Conservation (phyloP, 2,888 invertebrate genomes). For the Caprella mutica region DNA sequence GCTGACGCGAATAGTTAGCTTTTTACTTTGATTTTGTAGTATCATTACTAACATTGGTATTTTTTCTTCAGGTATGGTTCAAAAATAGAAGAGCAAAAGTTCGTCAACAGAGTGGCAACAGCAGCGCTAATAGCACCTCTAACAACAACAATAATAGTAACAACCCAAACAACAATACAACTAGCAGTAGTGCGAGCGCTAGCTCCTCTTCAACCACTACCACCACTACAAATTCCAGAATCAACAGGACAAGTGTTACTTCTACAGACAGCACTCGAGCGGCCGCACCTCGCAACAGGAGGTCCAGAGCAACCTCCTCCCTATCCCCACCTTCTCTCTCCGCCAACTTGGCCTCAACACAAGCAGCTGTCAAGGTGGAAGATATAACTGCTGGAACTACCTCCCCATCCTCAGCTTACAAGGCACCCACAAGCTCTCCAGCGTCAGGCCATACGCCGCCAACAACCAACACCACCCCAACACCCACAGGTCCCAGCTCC, state of each 20-base stretch:
- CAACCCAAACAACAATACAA: background rate
- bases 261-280: constrained; percentile 23
- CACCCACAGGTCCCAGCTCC: constrained; percentile 21
- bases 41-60: no score
- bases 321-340: constrained; percentile 19
- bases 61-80: constrained; percentile 79
- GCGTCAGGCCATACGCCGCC: constrained; percentile 29
- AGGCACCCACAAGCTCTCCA: constrained; percentile 27
- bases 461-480: constrained; percentile 24
- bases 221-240: constrained; percentile 8
- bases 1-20: no score
- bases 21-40: no score
- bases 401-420: constrained; percentile 26
- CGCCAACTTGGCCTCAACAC: constrained; percentile 21
- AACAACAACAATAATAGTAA: constrained; percentile 14
- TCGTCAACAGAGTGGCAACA: constrained; percentile 69
- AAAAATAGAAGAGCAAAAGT: constrained; percentile 96
- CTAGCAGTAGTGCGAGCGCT: background rate
- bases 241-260: constrained; percentile 13
- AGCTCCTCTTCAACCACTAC: background rate
- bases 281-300: constrained; percentile 9
- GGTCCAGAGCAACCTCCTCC: constrained; percentile 14
- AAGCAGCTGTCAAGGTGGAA: constrained; percentile 17
- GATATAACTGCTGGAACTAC: constrained; percentile 17
- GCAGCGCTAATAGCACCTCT: background rate